Conservation (phyloP, 1,140 invertebrate species). For the Whitmania pigra region DNA sequence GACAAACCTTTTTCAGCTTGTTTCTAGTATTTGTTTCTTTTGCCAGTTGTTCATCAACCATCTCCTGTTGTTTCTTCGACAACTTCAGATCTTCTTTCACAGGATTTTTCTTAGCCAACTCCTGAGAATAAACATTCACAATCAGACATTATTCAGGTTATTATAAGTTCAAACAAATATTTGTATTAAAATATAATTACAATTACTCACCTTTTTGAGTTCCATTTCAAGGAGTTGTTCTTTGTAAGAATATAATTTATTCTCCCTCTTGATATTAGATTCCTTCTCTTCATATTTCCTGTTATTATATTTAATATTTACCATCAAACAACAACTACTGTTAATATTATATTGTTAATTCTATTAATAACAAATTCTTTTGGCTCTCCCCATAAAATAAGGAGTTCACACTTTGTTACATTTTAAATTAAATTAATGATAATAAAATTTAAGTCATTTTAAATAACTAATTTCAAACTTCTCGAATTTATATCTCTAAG, state of each 20-base stretch:
- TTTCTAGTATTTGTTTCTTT: conserved; percentile 68
- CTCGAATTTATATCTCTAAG: too few relatives aligned
- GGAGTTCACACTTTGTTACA: not conserved
- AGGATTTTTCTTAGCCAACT: conserved; percentile 75
- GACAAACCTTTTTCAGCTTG: conserved; percentile 49
- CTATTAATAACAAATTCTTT: too few relatives aligned
- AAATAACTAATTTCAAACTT: too few relatives aligned
- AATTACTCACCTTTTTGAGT: conserved; percentile 52
- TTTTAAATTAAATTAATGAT: not conserved
- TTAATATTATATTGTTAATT: too few relatives aligned
- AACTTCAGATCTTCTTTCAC: conserved; percentile 58
- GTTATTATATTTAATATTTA: too few relatives aligned
- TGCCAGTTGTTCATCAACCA: conserved; percentile 67
- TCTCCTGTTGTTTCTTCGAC: conserved; percentile 83
- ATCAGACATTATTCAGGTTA: conserved; percentile 6
- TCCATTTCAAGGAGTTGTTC: conserved; percentile 90
- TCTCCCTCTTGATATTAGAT: conserved; percentile 86
- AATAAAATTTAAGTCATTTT: not conserved
- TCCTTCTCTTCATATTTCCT: conserved; percentile 44
- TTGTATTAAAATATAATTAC: not conserved
- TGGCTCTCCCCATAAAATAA: too few relatives aligned
- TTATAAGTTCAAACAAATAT: not conserved
- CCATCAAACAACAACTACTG: too few relatives aligned
- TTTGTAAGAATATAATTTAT: conserved; percentile 90
- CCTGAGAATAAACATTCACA: conserved; percentile 37